Evolutionary conservation across 2,888 invertebrate species (phyloP).

Genomic region (Ormyrus nitidulus): DNA sequence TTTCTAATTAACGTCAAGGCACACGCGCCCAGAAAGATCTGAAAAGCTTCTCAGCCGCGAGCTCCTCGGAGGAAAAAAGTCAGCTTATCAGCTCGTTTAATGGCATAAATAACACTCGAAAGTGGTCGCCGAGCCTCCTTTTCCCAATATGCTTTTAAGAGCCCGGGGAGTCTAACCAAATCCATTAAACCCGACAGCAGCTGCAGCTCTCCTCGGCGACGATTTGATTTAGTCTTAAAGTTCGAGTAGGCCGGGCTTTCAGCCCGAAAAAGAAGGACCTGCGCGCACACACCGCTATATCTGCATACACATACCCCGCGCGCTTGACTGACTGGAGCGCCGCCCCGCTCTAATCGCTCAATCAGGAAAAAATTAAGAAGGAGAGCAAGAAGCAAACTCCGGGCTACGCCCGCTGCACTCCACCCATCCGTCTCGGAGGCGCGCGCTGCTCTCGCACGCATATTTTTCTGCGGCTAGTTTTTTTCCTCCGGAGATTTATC

Average conservation of each 20-base stretch:
- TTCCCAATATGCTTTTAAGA: slow-evolving; percentile 52
- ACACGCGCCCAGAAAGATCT: neutral
- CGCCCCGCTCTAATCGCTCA: slow-evolving; percentile 71
- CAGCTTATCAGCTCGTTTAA: slow-evolving; percentile 40
- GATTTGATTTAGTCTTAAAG: slow-evolving; percentile 50
- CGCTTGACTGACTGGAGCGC: slow-evolving; percentile 66
- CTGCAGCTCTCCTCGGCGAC: slow-evolving; percentile 44
- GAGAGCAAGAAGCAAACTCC: slow-evolving; percentile 58
- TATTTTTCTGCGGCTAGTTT: slow-evolving; percentile 69
- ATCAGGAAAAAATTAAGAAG: slow-evolving; percentile 70
- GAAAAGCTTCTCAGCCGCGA: neutral
- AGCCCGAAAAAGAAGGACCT: slow-evolving; percentile 9
- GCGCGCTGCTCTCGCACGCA: slow-evolving; percentile 58
- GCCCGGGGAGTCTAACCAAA: slow-evolving; percentile 36
- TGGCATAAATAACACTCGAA: slow-evolving; percentile 44
- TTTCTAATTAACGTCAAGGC: slow-evolving; percentile 25
- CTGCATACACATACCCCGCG: neutral
- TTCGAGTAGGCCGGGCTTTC: slow-evolving; percentile 14
- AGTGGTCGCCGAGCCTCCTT: slow-evolving; percentile 12
- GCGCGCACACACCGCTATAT: neutral
- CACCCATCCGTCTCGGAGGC: slow-evolving; percentile 70
- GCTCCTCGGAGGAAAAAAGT: slow-evolving; percentile 4
- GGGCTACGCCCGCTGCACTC: slow-evolving; percentile 70
- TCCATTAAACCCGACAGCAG: slow-evolving; percentile 55
- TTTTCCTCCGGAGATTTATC: slow-evolving; percentile 69